These are phyloP conservation scores for Artibeus jamaicensis DNA, from an alignment of 2,797 vertebrate genomes.

Conservation along the genomic window DNA sequence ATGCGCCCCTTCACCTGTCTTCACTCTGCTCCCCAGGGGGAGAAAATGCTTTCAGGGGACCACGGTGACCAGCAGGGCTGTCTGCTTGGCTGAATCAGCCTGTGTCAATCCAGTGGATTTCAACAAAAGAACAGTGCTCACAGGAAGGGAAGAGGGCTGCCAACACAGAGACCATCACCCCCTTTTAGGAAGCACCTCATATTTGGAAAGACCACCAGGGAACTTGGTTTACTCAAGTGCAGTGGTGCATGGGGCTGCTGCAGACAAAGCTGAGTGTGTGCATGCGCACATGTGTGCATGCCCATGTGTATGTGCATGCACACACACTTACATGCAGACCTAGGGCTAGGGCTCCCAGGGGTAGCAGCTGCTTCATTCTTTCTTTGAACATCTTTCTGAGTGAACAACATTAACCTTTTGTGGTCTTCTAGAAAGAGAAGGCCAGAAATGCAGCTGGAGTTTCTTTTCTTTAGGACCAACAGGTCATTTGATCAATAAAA, in stretches of 20 bases:
- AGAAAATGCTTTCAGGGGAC: conserved; percentile 31
- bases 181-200: conserved; percentile 58
- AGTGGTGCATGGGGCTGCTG: conserved; percentile 79
- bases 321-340: neutral
- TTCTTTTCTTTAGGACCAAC: conserved; percentile 18
- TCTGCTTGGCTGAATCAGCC: neutral
- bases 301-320: fast-evolving
- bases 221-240: conserved; percentile 82
- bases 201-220: conserved; percentile 69
- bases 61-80: neutral
- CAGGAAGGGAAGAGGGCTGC: conserved; percentile 44
- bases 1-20: conserved; percentile 15
- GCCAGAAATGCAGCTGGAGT: neutral
- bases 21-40: neutral
- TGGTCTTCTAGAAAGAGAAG: conserved; percentile 17
- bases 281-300: neutral
- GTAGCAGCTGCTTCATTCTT: conserved; percentile 53
- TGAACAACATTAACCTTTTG: conserved; percentile 1
- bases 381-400: conserved; percentile 50
- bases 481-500: neutral
- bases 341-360: neutral
- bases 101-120: conserved; percentile 48
- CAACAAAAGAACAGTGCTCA: conserved; percentile 52
- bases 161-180: neutral
- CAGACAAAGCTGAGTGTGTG: neutral